These are phyloP conservation scores for Cantharis rufa DNA, from an alignment of 2,888 invertebrate genomes.

Conservation along the genomic window DNA sequence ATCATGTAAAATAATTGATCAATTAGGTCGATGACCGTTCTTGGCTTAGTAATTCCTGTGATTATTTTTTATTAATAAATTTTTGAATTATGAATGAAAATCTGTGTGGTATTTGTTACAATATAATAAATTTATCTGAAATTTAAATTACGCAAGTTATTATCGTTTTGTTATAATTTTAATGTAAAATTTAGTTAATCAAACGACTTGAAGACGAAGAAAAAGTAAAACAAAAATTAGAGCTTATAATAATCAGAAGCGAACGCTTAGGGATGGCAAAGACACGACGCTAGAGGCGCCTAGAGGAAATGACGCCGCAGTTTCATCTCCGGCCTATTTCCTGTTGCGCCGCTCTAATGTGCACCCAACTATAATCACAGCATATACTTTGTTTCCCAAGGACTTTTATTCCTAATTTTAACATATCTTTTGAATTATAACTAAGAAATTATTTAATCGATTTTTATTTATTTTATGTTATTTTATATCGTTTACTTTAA, in stretches of 20 bases:
- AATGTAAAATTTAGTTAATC: neutral
- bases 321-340: constrained; percentile 60
- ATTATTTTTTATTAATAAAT: neutral
- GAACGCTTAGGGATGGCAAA: constrained; percentile 30
- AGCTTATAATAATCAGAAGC: constrained; percentile 25
- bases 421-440: constrained; percentile 22
- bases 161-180: neutral
- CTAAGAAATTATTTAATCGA: constrained; percentile 1
- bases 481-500: neutral
- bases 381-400: constrained; percentile 42
- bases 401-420: constrained; percentile 46
- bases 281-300: constrained; percentile 29
- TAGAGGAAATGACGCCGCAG: constrained; percentile 57
- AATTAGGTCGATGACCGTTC: neutral
- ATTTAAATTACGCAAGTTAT: neutral
- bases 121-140: neutral
- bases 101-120: neutral
- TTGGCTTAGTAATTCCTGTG: neutral
- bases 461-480: neutral
- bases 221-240: constrained; percentile 24
- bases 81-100: neutral
- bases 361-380: constrained; percentile 49
- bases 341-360: constrained; percentile 54
- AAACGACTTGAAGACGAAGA: neutral
- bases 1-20: constrained; percentile 1